Percentiles rank a stretch among this genome's conserved stretches.
phyloP scores from a whole-genome alignment of 2,113 vertebrate genomes.

The Pungitius pungitius region DNA sequence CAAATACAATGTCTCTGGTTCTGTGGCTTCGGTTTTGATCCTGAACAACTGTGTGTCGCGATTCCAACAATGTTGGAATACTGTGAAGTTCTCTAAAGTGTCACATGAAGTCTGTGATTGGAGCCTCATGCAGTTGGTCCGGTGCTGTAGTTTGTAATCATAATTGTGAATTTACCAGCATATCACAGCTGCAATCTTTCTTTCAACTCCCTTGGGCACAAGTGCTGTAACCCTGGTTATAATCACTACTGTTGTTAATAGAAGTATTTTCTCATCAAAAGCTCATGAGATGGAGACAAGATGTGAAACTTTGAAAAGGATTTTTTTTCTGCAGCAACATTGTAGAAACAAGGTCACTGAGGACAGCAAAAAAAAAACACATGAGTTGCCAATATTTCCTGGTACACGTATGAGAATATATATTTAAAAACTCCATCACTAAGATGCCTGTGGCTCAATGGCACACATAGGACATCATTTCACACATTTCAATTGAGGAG shows the following conservation, averaged over 20 bases:
- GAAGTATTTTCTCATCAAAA: conserved; percentile 9
- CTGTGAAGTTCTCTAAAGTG: neutral
- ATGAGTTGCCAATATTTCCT: conserved; percentile 42
- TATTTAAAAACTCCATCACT: conserved; percentile 51
- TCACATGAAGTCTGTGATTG: neutral
- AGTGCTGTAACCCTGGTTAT: too few relatives aligned
- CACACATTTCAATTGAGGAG: conserved; percentile 40
- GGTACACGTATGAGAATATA: conserved; percentile 36
- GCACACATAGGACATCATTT: conserved; percentile 35
- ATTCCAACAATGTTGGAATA: neutral
- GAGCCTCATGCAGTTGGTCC: neutral
- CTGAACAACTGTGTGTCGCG: neutral
- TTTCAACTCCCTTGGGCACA: neutral
- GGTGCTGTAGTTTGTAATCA: neutral
- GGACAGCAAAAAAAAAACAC: conserved; percentile 21
- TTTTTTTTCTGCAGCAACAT: neutral
- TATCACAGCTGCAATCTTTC: neutral
- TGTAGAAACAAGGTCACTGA: conserved; percentile 18
- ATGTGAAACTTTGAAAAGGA: conserved; percentile 26
- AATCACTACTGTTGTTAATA: neutral
- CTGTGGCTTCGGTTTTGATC: neutral
- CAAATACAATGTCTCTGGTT: neutral
- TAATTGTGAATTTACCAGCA: neutral
- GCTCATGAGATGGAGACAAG: neutral
- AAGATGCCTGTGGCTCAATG: conserved; percentile 45